These are phyloP conservation scores for Luehdorfia chinensis DNA, from an alignment of 1,140 invertebrate species.

Conservation along the genomic window DNA sequence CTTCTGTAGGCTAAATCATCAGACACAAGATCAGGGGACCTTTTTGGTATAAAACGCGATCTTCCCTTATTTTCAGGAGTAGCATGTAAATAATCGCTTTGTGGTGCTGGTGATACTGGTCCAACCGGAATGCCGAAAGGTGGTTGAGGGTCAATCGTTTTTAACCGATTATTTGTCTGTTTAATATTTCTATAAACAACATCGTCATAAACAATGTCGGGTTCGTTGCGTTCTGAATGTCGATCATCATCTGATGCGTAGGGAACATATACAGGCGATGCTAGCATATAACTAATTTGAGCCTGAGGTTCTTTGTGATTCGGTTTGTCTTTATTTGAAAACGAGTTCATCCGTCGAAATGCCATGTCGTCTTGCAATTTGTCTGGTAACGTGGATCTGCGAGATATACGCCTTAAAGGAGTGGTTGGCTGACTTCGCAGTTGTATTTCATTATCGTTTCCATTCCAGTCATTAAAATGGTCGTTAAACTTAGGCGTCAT, in stretches of 20 bases:
- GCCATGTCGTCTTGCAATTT: slow-evolving; percentile 88
- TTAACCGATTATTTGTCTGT: slow-evolving; percentile 84
- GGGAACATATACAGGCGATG: slow-evolving; percentile 81
- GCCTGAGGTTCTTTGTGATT: slow-evolving; percentile 76
- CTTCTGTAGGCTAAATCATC: slow-evolving; percentile 92
- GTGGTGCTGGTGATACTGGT: slow-evolving; percentile 84
- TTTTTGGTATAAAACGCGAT: slow-evolving; percentile 80
- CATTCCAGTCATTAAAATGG: slow-evolving; percentile 71
- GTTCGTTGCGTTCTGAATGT: slow-evolving; percentile 80
- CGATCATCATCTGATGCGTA: slow-evolving; percentile 69
- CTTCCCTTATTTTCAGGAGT: slow-evolving; percentile 80
- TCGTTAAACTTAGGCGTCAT: slow-evolving; percentile 76
- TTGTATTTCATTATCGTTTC: slow-evolving; percentile 64
- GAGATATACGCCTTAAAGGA: slow-evolving; percentile 48
- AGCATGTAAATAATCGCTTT: slow-evolving; percentile 90
- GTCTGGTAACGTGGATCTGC: slow-evolving; percentile 78
- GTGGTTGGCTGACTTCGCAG: slow-evolving; percentile 64
- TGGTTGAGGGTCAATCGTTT: slow-evolving; percentile 87
- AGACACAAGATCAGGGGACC: slow-evolving; percentile 88
- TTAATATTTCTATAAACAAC: slow-evolving; percentile 88
- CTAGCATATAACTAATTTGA: slow-evolving; percentile 85
- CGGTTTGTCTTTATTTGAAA: slow-evolving; percentile 74
- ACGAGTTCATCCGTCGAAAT: slow-evolving; percentile 82
- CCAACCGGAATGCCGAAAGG: slow-evolving; percentile 93
- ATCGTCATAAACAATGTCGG: slow-evolving; percentile 90